These are phyloP conservation scores for Latrodectus geometricus DNA, from an alignment of 1,140 invertebrate genomes.

Conservation along the genomic window DNA sequence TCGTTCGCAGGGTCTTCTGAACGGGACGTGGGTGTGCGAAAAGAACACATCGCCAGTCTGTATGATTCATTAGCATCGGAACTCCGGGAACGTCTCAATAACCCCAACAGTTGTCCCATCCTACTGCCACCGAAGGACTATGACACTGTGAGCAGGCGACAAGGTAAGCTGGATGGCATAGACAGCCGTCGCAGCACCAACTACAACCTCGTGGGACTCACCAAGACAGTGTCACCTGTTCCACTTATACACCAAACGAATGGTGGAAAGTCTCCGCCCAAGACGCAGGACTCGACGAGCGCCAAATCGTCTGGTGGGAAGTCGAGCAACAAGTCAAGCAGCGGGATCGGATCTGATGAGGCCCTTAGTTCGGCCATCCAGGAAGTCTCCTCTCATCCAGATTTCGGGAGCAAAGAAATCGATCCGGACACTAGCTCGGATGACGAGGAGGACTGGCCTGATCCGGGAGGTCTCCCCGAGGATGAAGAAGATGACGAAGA, in stretches of 20 bases:
- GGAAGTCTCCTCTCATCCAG: constrained; percentile 57
- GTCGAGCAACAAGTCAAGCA: constrained; percentile 68
- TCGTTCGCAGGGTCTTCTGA: constrained; percentile 51
- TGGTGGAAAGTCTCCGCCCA: constrained; percentile 44
- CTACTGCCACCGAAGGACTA: constrained; percentile 92
- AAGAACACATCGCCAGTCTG: constrained; percentile 72
- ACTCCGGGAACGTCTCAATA: constrained; percentile 83
- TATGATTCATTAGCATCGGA: constrained; percentile 94
- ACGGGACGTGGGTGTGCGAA: constrained; percentile 41
- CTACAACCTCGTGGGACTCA: constrained; percentile 58
- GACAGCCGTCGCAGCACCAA: constrained; percentile 73
- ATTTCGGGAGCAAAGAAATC: constrained; percentile 61
- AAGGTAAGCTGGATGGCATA: constrained; percentile 79
- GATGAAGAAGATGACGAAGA: constrained; percentile 61
- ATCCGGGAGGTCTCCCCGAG: constrained; percentile 2
- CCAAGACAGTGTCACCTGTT: constrained; percentile 7
- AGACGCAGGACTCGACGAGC: constrained; percentile 46
- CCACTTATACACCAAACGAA: constrained; percentile 15
- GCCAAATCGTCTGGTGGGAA: constrained; percentile 56
- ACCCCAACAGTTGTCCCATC: constrained; percentile 77
- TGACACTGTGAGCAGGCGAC: constrained; percentile 81
- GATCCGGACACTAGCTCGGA: constrained; percentile 63
- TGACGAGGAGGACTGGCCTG: constrained; percentile 62
- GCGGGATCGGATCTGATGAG: constrained; percentile 88
- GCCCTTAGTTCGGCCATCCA: constrained; percentile 77